These are phyloP conservation scores for Octomys mimax DNA, from an alignment of 2,797 vertebrate species.

Conservation along the genomic window DNA sequence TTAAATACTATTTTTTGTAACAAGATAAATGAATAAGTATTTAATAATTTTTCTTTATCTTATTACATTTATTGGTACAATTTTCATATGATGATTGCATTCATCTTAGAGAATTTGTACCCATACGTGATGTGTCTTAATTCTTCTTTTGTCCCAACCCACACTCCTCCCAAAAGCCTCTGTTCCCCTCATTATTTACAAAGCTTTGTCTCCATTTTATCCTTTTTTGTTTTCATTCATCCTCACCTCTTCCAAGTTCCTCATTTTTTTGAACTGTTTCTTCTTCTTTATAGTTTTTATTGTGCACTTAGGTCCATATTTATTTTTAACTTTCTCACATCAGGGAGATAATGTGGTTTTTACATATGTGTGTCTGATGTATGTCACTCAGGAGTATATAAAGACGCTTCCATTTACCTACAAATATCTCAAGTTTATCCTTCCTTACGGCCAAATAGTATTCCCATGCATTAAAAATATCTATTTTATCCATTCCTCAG, in stretches of 20 bases:
- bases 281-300: not conserved
- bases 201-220: not conserved
- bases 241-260: not conserved
- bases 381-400: not conserved
- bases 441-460: not conserved
- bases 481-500: not conserved
- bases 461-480: not conserved
- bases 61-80: not conserved
- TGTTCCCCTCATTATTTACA: not conserved
- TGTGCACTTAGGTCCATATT: not conserved
- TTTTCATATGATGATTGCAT: not conserved
- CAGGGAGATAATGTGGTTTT: not conserved
- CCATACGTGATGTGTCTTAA: not conserved
- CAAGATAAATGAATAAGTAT: not conserved
- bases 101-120: not conserved
- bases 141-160: not conserved
- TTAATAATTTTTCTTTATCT: not conserved
- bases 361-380: not conserved
- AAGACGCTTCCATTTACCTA: not conserved
- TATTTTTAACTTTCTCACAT: not conserved
- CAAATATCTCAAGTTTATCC: not conserved
- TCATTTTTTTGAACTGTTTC: not conserved
- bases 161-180: not conserved
- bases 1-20: constrained; percentile 44
- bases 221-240: not conserved